phyloP scores from a whole-genome alignment of 53 echinoderm and acorn worm genomes.

The Echinarachnius parma region DNA sequence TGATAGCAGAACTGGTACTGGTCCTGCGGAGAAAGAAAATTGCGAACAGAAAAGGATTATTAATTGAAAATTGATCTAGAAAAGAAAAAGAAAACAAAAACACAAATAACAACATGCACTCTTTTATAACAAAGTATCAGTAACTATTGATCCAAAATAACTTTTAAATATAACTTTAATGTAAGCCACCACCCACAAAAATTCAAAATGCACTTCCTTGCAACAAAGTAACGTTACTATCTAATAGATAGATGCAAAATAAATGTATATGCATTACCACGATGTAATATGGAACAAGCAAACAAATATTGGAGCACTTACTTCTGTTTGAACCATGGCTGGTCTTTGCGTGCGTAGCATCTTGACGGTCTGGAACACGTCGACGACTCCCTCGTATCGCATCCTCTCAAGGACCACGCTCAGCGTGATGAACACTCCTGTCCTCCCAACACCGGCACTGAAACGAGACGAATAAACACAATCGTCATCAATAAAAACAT shows the following conservation, averaged over 20 bases:
- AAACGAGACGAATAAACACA: neutral
- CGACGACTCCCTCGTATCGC: slow-evolving; percentile 95
- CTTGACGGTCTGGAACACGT: slow-evolving; percentile 99
- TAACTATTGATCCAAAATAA: too few relatives aligned
- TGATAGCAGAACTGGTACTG: slow-evolving; percentile 99
- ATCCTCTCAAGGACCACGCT: slow-evolving; percentile 94
- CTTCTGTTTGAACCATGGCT: slow-evolving; percentile 99
- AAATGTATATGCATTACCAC: too few relatives aligned
- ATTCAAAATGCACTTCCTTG: neutral
- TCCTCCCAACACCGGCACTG: slow-evolving; percentile 97
- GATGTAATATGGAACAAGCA: too few relatives aligned
- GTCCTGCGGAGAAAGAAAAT: too few relatives aligned
- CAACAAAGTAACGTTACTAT: neutral
- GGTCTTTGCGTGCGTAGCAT: slow-evolving; percentile 94
- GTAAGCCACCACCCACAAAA: neutral
- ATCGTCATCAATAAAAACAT: too few relatives aligned
- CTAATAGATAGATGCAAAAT: too few relatives aligned
- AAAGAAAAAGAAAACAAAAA: slow-evolving; percentile 6
- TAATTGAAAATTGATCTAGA: too few relatives aligned
- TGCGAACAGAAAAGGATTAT: too few relatives aligned
- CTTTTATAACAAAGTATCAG: neutral
- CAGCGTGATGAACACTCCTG: slow-evolving; percentile 93
- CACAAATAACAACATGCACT: neutral
- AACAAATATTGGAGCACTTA: too few relatives aligned
- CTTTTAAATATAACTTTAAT: too few relatives aligned